These are phyloP conservation scores for Azorinus chamasolen DNA, from an alignment of 2,888 invertebrate genomes.

Conservation along the genomic window DNA sequence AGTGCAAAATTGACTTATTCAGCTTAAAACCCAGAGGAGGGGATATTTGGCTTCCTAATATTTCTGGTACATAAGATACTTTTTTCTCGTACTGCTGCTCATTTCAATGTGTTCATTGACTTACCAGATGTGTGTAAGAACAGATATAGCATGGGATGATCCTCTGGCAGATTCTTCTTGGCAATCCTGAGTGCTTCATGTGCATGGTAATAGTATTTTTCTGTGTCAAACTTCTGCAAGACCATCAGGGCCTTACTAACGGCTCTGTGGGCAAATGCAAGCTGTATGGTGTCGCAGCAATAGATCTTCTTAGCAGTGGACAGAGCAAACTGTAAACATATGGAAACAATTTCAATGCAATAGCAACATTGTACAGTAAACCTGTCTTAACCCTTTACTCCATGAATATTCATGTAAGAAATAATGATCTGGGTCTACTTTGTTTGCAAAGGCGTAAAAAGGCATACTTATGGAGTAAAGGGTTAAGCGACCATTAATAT, in stretches of 20 bases:
- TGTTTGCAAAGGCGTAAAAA: too few relatives aligned
- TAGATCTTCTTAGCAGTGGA: slow-evolving; percentile 76
- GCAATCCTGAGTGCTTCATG: slow-evolving; percentile 79
- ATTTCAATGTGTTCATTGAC: not conserved
- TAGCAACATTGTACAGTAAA: too few relatives aligned
- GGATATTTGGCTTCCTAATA: too few relatives aligned
- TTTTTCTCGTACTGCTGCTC: too few relatives aligned
- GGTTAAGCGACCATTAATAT: too few relatives aligned
- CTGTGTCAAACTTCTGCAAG: slow-evolving; percentile 73
- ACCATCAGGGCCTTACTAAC: slow-evolving; percentile 80
- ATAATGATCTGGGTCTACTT: too few relatives aligned
- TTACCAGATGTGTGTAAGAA: slow-evolving; percentile 81
- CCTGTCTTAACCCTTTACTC: too few relatives aligned
- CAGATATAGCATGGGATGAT: slow-evolving; percentile 76
- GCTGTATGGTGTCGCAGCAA: slow-evolving; percentile 76
- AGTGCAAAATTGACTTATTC: too few relatives aligned
- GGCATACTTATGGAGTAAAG: too few relatives aligned
- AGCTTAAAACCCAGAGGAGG: too few relatives aligned
- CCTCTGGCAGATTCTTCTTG: slow-evolving; percentile 68
- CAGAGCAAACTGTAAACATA: slow-evolving; percentile 65
- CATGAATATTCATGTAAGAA: too few relatives aligned
- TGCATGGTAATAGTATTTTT: slow-evolving; percentile 78
- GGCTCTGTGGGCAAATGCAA: slow-evolving; percentile 79
- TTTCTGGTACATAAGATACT: too few relatives aligned
- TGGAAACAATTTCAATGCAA: not conserved